Conservation (phyloP, 2,113 vertebrate genomes). For the Poicephalus gulielmi region DNA sequence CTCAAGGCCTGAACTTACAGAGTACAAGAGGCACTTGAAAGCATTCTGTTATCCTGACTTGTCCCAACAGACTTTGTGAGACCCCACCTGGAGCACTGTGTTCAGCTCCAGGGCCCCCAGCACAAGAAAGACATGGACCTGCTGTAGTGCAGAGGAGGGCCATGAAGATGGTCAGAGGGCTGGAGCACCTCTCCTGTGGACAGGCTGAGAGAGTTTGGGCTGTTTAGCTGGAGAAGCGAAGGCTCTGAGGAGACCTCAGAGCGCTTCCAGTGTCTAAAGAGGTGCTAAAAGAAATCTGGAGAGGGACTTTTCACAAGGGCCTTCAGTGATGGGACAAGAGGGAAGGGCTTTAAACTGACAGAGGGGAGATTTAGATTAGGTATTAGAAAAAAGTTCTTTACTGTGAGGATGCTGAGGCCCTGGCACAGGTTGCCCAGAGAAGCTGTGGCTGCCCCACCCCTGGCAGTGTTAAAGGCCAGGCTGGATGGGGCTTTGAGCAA, state of each 20-base stretch:
- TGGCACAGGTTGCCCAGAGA: background rate
- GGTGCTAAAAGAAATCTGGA: background rate
- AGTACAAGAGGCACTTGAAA: background rate
- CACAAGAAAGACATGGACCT: background rate
- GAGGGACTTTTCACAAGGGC: background rate
- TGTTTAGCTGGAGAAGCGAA: background rate
- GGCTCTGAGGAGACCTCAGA: background rate
- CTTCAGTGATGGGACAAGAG: background rate
- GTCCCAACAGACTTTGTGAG: background rate
- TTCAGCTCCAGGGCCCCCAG: background rate
- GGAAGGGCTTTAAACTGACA: background rate
- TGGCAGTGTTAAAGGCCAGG: background rate
- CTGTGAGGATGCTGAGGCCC: background rate
- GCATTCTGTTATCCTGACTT: background rate
- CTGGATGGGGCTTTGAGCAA: background rate
- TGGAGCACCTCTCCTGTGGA: background rate
- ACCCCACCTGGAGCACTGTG: background rate
- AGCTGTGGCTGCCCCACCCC: background rate
- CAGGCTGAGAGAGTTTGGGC: background rate
- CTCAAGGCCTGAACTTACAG: background rate
- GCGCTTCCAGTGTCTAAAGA: background rate
- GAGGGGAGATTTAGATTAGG: background rate
- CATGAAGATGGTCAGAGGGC: background rate
- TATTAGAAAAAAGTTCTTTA: background rate
- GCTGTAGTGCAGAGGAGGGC: background rate